phyloP scores from a whole-genome alignment of 2,113 vertebrate genomes.

The Corvus moneduloides region DNA sequence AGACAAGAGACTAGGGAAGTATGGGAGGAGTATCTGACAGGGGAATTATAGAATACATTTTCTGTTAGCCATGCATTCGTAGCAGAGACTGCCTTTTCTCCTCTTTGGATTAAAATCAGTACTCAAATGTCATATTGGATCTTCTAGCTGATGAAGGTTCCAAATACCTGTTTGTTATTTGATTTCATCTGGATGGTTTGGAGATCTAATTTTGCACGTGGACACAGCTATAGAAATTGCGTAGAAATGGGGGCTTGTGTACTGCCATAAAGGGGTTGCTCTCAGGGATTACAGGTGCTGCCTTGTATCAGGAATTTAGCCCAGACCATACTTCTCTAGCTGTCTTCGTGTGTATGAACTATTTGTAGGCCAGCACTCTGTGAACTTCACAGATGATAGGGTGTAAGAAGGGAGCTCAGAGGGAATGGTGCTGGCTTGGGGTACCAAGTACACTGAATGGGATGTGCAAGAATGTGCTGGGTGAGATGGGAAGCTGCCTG shows the following conservation, averaged over 20 bases:
- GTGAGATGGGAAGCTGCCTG: background rate
- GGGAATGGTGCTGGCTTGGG: background rate
- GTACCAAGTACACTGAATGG: fast-evolving
- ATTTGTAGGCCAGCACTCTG: background rate
- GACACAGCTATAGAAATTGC: background rate
- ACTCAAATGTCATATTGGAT: background rate
- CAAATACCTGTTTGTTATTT: background rate
- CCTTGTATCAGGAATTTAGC: background rate
- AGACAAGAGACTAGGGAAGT: background rate
- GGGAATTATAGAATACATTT: background rate
- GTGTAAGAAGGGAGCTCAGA: background rate
- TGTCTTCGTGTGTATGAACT: fast-evolving
- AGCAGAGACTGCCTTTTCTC: background rate
- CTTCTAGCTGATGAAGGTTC: background rate
- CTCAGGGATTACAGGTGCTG: background rate
- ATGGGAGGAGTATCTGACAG: background rate
- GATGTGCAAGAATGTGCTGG: background rate
- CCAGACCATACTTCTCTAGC: background rate
- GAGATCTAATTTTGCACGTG: background rate
- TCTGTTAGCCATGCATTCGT: background rate
- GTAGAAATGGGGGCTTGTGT: background rate
- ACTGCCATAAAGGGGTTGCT: fast-evolving
- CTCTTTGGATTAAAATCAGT: background rate
- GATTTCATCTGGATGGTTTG: background rate
- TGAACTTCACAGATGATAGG: background rate